Evolutionary conservation across 2,113 vertebrate genomes (phyloP).

Genomic region (Mola mola): DNA sequence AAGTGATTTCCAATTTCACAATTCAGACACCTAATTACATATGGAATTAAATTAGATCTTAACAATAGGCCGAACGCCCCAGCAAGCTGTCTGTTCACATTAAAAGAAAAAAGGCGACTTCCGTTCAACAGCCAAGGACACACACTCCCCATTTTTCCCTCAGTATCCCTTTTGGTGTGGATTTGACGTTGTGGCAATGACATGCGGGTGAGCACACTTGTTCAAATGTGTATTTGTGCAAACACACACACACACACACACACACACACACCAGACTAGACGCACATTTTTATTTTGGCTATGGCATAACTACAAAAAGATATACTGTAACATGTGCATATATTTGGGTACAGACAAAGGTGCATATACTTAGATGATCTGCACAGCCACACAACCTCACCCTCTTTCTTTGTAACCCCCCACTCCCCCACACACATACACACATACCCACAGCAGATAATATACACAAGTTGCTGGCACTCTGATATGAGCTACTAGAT

Average conservation of each 20-base stretch:
- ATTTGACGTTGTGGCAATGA: constrained; percentile 42
- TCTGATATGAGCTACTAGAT: constrained; percentile 75
- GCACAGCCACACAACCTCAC: constrained; percentile 21
- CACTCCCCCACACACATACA: constrained; percentile 22
- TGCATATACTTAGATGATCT: constrained; percentile 39
- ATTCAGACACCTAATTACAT: constrained; percentile 50
- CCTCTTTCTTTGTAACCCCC: constrained; percentile 5
- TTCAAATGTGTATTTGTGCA: too few species aligned
- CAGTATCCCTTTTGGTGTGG: constrained; percentile 23
- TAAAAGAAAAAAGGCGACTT: constrained; percentile 60
- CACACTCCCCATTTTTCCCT: constrained; percentile 30
- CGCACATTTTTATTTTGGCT: constrained; percentile 14
- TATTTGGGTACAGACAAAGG: constrained; percentile 32
- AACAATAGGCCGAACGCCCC: constrained; percentile 55
- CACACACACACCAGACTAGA: constrained; percentile 12
- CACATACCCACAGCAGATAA: constrained; percentile 44
- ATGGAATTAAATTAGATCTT: constrained; percentile 64
- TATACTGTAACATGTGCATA: constrained; percentile 35
- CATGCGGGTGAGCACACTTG: constrained; percentile 36
- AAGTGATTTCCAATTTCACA: constrained; percentile 26
- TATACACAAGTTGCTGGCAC: constrained; percentile 74
- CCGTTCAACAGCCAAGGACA: constrained; percentile 66
- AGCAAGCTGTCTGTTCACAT: constrained; percentile 21
- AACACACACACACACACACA: neutral
- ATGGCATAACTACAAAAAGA: constrained; percentile 25